Base-by-base conservation (phyloP, 2,797 vertebrate genomes). In the Aphelocoma californica region DNA sequence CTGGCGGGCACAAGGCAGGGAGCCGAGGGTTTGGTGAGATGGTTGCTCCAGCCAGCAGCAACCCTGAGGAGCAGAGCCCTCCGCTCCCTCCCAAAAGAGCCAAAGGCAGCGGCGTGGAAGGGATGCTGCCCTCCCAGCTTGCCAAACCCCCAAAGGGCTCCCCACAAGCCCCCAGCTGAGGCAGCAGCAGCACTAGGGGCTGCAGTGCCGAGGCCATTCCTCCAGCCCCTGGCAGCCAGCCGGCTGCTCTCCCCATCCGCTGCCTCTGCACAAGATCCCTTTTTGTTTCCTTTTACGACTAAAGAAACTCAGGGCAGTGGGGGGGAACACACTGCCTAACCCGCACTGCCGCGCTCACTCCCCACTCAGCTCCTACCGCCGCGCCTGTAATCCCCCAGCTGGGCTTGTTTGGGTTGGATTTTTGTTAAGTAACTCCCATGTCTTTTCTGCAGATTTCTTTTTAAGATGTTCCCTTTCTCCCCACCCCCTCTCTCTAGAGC, bases 341-440 rank as follows among this genome's bases (percentile, higher is more conserved):
- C 88, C 10, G 24, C 32, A 45, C 93, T 56, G 86, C 92, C 7
- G 57, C 5, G 1, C 91, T 81, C 40, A 9, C 66, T 88, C 94
- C 80, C 83, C 10, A 6, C 84, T 92, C 83, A 1, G 81, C 85
- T 94, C 83, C 91, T 72, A 77, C 78, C n/a, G 6, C 77, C 31
- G 9, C 9, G 26, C 90, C 88, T 67, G 75, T 70, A 95, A 96
- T 96, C 93, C 88, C 90, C 95, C 80, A 92, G 96, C 95, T 92
- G 95, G 96, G 95, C 94, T 97, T 97, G 96, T 95, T 97, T 96
- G 96, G 96, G 94, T 94, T 94, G 69, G 86, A 81, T 95, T 86
- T 94, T 80, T 72, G 80, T 79, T 50, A 91, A 96, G 88, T 79
- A 92, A 94, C 91, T 96, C 92, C 92, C 80, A 71, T 94, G 94